Evolutionary conservation across 30 jellyfish, hydroid and myxozoan species (phyloP).

Genomic region (Catostylus mosaicus): DNA sequence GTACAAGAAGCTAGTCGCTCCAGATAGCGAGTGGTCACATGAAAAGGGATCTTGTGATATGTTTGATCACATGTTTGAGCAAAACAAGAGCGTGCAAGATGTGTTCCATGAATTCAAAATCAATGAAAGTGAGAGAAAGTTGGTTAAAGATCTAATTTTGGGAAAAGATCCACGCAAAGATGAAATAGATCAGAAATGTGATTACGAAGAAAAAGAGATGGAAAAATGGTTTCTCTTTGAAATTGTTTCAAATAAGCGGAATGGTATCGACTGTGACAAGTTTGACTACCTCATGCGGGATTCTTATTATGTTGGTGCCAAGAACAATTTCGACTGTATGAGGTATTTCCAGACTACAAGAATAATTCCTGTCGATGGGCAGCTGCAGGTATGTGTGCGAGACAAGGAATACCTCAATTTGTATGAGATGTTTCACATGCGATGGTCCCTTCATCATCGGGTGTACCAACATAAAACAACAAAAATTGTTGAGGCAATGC

Average conservation of each 20-base stretch:
- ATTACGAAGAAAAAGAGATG: conserved; percentile 18
- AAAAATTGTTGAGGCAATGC: conserved; percentile 71
- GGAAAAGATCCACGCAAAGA: conserved; percentile 70
- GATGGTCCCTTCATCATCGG: conserved; percentile 87
- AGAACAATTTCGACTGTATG: conserved; percentile 64
- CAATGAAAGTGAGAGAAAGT: conserved; percentile 47
- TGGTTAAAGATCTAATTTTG: conserved; percentile 73
- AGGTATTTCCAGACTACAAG: conserved; percentile 68
- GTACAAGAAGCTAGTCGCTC: conserved; percentile 38
- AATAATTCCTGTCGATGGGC: conserved; percentile 72
- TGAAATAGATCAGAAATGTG: conserved; percentile 44
- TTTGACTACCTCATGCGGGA: conserved; percentile 84
- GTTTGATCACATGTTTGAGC: conserved; percentile 80
- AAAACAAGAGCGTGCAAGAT: conserved; percentile 47
- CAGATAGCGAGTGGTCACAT: conserved; percentile 76
- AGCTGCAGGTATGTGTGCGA: conserved; percentile 64
- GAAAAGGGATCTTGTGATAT: conserved; percentile 84
- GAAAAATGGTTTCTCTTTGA: conserved; percentile 76
- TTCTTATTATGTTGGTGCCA: conserved; percentile 65
- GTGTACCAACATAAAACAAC: conserved; percentile 84
- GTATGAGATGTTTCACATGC: conserved; percentile 78
- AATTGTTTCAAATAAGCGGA: conserved; percentile 72
- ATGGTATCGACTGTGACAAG: conserved; percentile 86
- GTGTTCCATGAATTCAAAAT: conserved; percentile 29
- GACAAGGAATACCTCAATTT: conserved; percentile 69